phyloP scores from a whole-genome alignment of 2,888 invertebrate genomes.

The Endotricha flammealis region DNA sequence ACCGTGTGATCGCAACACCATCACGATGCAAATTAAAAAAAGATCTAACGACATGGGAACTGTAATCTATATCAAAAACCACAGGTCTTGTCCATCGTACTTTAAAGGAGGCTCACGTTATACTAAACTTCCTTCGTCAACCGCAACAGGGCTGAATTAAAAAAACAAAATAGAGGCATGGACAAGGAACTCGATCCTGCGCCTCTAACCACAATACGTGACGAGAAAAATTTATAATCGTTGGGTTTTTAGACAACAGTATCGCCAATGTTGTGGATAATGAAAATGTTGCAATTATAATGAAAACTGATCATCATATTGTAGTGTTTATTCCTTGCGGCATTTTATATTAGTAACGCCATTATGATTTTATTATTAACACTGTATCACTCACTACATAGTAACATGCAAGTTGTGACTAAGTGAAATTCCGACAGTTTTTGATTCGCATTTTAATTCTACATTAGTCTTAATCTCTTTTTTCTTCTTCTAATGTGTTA shows the following conservation, averaged over 20 bases:
- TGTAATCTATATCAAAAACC: constrained; percentile 58
- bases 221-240: constrained; percentile 14
- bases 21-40: constrained; percentile 21
- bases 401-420: too few relatives aligned
- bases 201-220: constrained; percentile 49
- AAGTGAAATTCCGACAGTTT: too few relatives aligned
- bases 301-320: not conserved
- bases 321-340: too few relatives aligned
- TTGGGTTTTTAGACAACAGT: constrained; percentile 12
- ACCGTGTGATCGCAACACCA: constrained; percentile 24
- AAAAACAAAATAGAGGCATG: constrained; percentile 30
- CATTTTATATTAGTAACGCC: too few relatives aligned
- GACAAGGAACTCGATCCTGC: constrained; percentile 52
- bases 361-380: too few relatives aligned
- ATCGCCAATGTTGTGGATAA: constrained; percentile 10
- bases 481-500: too few relatives aligned
- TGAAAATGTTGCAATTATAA: constrained; percentile 2
- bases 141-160: constrained; percentile 48
- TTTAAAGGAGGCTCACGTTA: constrained; percentile 31
- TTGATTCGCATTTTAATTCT: too few relatives aligned
- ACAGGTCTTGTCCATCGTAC: constrained; percentile 39
- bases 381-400: too few relatives aligned
- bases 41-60: constrained; percentile 47
- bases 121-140: constrained; percentile 59
- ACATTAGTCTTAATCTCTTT: too few relatives aligned